Evolutionary conservation across 2,888 invertebrate species (phyloP), one percentile per base, ranked within the genome.

Genomic region (Pomacea canaliculata): DNA sequence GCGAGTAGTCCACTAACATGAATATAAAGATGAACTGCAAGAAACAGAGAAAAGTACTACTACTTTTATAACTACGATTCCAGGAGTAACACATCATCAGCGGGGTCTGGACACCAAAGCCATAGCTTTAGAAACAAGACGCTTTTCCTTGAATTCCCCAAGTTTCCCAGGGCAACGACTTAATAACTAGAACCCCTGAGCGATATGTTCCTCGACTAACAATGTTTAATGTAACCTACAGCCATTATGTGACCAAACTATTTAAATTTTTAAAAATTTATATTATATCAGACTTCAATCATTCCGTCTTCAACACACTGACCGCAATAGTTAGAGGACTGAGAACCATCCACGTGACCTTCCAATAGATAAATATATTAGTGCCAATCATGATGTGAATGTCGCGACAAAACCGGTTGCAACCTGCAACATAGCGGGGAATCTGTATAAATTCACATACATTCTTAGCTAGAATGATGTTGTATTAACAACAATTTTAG

Each of bases 11-110:
- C 67, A 89, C 80, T 85, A 88, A 88, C 19, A 88, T 86, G 80
- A 89, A 90, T 62, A 90, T 70, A 79, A 89, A 82, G 63, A 90
- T 88, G 84, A 95, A 95, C 94, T 94, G 85, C 13, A 88, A 87
- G 62, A 79, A 74, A 68, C 78, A 27, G 51, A 10, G 67, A 67
- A 71, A 60, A 37, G 23, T 1, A 5, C 37, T 37, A 37, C 37
- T 1, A 5, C 37, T 37, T 37, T 37, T 37, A 37, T 37, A 37
- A 37, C 37, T 12, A 63, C 46, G 46, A 13, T 70, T 19, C n/a
- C 13, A 1, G 12, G 48, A 16, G n/a, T n/a, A 69, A 37, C 3
- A 2, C n/a, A 37, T 49, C 37, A 7, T 46, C 18, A 3, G 13
- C 4, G 16, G 37, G 37, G 19, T n/a, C 16, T 69, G 19, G 48